Conservation (phyloP, 1,140 invertebrate genomes). For the Stenopsyche tienmushanensis region DNA sequence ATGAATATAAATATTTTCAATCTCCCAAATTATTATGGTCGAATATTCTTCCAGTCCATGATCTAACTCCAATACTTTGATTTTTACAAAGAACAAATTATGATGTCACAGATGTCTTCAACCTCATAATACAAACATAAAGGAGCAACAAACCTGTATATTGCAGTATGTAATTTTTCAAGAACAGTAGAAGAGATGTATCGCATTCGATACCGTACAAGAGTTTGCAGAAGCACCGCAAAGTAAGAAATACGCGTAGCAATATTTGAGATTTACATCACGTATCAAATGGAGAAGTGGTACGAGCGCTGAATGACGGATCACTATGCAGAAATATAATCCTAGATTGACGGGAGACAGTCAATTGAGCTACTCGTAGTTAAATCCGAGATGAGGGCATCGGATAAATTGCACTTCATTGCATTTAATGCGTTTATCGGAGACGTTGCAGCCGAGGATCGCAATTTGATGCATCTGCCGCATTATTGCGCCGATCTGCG, state of each 20-base stretch:
- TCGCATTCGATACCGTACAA: too few relatives aligned
- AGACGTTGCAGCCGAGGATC: not conserved
- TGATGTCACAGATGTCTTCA: too few relatives aligned
- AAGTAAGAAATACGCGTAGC: not conserved
- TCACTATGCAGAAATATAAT: constrained; percentile 4
- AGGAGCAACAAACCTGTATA: too few relatives aligned
- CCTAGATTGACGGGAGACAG: not conserved
- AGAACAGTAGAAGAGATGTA: too few relatives aligned
- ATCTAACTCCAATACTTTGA: too few relatives aligned
- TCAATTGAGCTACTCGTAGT: not conserved
- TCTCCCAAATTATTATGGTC: too few relatives aligned
- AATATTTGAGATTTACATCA: too few relatives aligned
- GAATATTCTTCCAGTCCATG: too few relatives aligned
- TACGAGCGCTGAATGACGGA: not conserved
- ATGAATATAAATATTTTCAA: too few relatives aligned
- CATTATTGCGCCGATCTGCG: not conserved
- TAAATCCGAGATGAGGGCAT: constrained; percentile 22
- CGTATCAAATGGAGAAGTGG: not conserved
- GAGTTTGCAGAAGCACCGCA: not conserved
- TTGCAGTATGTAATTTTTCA: too few relatives aligned
- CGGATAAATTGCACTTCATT: constrained; percentile 32
- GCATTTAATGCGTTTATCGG: constrained; percentile 18
- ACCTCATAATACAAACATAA: too few relatives aligned
- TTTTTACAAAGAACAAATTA: too few relatives aligned
- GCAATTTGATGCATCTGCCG: constrained; percentile 5